These are phyloP conservation scores for Natator depressus DNA, from an alignment of 2,113 vertebrate species.

Conservation along the genomic window DNA sequence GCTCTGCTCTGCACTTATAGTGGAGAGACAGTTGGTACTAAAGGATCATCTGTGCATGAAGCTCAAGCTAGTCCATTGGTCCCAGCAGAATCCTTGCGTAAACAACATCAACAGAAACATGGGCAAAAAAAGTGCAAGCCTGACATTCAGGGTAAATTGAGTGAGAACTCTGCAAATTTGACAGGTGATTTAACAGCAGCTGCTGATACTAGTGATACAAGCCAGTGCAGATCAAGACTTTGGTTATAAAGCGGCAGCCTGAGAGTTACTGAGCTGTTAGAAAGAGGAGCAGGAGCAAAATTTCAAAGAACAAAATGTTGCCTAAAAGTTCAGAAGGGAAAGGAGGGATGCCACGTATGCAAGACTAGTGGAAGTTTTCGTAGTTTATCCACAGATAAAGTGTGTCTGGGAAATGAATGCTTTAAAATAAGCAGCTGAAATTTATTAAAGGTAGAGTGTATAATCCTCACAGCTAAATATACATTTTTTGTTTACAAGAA, in stretches of 20 bases:
- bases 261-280: not conserved
- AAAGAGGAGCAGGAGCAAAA: not conserved
- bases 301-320: not conserved
- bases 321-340: slow-evolving; percentile 17
- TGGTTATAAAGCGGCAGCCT: not conserved
- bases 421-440: not conserved
- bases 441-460: not conserved
- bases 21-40: not conserved
- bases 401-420: not conserved
- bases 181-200: slow-evolving; percentile 66
- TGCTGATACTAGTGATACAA: not conserved
- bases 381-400: not conserved
- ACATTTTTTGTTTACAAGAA: slow-evolving; percentile 13
- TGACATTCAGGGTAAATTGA: slow-evolving; percentile 52
- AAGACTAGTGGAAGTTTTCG: not conserved
- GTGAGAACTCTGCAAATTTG: slow-evolving; percentile 54
- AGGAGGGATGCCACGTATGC: not conserved
- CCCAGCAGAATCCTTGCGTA: slow-evolving; percentile 29
- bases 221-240: not conserved
- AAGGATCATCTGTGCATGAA: slow-evolving; percentile 39
- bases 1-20: not conserved
- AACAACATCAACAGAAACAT: slow-evolving; percentile 31
- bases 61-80: not conserved
- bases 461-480: not conserved
- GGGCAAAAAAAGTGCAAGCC: not conserved